Evolutionary conservation across 1,140 invertebrate species (phyloP), one percentile per base, ranked within the genome.

Genomic region (Galendromus occidentalis): DNA sequence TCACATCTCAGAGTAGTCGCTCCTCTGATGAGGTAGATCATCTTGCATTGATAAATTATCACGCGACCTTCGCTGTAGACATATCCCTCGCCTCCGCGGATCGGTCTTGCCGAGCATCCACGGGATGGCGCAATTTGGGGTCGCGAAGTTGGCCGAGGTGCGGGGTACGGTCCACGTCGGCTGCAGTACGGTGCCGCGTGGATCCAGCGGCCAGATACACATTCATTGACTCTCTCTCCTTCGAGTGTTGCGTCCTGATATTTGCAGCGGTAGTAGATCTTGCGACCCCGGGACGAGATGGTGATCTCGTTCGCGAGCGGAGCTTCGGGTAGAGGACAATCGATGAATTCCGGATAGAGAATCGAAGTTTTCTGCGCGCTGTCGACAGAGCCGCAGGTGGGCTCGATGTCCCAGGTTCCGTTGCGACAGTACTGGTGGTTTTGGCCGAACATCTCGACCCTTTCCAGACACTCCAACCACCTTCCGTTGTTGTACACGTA

Each of bases 31-130:
- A 59, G 14, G 20, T 59, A 59, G 20, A 14, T 33, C 1, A 33
- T 12, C 14, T 59, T 17, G 33, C 51, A 59, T 25, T 59, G 51
- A 33, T 59, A 59, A 9, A 29, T 17, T 14, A 59, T 22, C 4
- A 59, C 22, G 51, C 51, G 51, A 17, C 51, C 51, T 59, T 59
- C 14, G 51, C 51, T 59, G 22, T 59, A 59, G 25, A 59, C 14
- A 9, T 59, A 59, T 4, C 25, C 51, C 14, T 59, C 22, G 9
- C 51, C 51, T 14, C 51, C 51, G 2, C 51, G 51, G 22, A 59
- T 59, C 14, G 14, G 51, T 33, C 33, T 25, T 29, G 51, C 25
- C 17, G 22, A 17, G 22, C 51, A 59, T 29, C 51, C 25, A 4
- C 51, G 17, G 51, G 25, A 18, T 9, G 51, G 51, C 14, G 17